Conservation (phyloP, 1,140 invertebrate species). For the Neodiprion virginianus region DNA sequence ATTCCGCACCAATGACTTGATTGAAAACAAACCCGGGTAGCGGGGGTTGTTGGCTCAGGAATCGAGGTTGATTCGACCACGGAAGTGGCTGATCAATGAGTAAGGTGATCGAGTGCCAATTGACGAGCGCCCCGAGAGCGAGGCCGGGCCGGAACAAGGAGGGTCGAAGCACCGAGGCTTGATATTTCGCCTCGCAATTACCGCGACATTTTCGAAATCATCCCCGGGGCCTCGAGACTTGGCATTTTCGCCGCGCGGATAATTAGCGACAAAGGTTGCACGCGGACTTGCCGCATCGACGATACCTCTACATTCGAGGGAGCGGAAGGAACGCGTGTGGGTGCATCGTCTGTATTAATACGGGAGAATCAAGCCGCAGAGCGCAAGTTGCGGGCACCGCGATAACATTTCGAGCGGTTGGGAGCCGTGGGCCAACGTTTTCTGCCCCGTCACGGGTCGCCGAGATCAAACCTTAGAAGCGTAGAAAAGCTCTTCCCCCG, state of each 20-base stretch:
- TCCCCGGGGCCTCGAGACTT: background rate
- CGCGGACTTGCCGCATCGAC: too few species aligned
- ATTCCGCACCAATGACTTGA: conserved; percentile 27
- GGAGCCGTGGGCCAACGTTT: background rate
- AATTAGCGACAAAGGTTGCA: too few species aligned
- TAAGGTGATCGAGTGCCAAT: too few species aligned
- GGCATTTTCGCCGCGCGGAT: conserved; percentile 12
- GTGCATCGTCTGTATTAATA: too few species aligned
- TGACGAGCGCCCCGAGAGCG: too few species aligned
- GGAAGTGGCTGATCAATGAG: too few species aligned
- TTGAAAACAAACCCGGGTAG: background rate
- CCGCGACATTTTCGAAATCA: background rate
- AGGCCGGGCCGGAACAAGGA: background rate
- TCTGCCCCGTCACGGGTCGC: conserved; percentile 6
- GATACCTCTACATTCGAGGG: too few species aligned
- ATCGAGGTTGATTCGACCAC: too few species aligned
- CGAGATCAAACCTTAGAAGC: conserved; percentile 35
- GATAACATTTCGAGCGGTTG: background rate
- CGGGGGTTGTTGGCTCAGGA: background rate
- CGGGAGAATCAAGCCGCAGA: too few species aligned
- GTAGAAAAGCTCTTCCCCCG: conserved; percentile 31
- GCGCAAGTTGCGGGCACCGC: too few species aligned
- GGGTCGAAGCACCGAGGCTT: conserved; percentile 7
- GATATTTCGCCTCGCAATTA: conserved; percentile 6
- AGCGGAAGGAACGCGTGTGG: too few species aligned